A percentile compares a stretch with the other conserved stretches of the same genome.
phyloP scores from a whole-genome alignment of 2,888 invertebrate species.

The Phortica magna region DNA sequence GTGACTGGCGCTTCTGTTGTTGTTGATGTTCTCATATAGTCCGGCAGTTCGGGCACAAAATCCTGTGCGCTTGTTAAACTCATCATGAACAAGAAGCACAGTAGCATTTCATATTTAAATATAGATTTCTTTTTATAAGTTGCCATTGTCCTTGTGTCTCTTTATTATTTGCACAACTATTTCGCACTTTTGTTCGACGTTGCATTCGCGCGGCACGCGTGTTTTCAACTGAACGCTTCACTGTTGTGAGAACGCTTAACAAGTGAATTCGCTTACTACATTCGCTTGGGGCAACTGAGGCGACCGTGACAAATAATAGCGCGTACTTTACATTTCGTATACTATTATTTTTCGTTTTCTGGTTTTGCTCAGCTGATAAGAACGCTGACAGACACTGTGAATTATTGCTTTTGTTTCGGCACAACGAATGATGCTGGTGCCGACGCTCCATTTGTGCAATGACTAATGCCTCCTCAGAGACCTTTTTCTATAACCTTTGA shows the following conservation, averaged over 20 bases:
- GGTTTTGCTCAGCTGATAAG: slow-evolving; percentile 10
- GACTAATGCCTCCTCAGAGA: no score
- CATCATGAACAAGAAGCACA: neutral
- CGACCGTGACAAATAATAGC: no score
- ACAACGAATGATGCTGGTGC: neutral
- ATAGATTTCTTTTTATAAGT: neutral
- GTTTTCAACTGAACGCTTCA: slow-evolving; percentile 33
- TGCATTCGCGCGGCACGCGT: slow-evolving; percentile 2
- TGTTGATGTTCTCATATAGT: slow-evolving; percentile 48
- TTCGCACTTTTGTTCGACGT: neutral
- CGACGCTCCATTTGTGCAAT: neutral
- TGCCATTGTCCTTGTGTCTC: neutral
- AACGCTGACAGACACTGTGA: neutral
- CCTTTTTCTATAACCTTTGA: no score
- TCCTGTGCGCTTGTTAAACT: slow-evolving; percentile 55
- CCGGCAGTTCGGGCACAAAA: slow-evolving; percentile 59
- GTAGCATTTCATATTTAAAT: neutral
- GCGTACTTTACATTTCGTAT: neutral
- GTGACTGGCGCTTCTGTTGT: no score
- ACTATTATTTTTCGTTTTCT: neutral
- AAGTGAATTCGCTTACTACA: neutral
- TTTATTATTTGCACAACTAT: neutral
- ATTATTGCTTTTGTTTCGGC: neutral
- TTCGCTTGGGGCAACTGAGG: neutral
- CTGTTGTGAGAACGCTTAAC: neutral